A percentile compares a stretch with the other conserved stretches of the same genome.
Evolutionary conservation across 2,888 invertebrate species (phyloP).

Genomic region (Cephalotes varians): DNA sequence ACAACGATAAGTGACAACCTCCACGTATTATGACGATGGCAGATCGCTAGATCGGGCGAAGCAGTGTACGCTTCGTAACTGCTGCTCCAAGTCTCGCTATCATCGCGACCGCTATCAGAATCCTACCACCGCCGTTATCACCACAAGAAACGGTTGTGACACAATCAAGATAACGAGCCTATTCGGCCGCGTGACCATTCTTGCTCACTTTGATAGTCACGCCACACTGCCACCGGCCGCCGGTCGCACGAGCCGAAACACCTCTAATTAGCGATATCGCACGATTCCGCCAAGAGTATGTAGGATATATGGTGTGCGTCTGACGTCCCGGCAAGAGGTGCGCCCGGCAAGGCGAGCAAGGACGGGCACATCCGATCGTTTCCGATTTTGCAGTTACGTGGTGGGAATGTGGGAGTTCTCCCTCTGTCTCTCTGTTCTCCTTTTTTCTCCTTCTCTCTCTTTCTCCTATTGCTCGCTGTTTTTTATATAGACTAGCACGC

Average conservation of each 20-base stretch:
- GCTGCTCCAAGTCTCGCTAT: neutral
- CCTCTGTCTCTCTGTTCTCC: neutral
- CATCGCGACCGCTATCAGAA: neutral
- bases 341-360: conserved; percentile 25
- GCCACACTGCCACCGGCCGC: neutral
- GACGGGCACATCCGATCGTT: conserved; percentile 10
- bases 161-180: conserved; percentile 16
- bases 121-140: neutral
- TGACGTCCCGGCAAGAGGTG: conserved; percentile 1
- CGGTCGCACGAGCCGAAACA: neutral
- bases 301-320: neutral
- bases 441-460: neutral
- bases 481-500: no score
- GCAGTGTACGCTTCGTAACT: neutral
- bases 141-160: no score
- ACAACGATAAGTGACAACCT: neutral
- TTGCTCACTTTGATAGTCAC: neutral
- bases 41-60: neutral
- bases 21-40: neutral
- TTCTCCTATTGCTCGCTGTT: neutral
- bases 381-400: neutral
- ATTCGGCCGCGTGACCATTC: neutral
- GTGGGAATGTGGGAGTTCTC: neutral
- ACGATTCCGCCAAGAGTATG: neutral
- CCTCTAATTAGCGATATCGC: neutral